Conservation (phyloP, 2,113 vertebrate genomes). For the Psophia crepitans region DNA sequence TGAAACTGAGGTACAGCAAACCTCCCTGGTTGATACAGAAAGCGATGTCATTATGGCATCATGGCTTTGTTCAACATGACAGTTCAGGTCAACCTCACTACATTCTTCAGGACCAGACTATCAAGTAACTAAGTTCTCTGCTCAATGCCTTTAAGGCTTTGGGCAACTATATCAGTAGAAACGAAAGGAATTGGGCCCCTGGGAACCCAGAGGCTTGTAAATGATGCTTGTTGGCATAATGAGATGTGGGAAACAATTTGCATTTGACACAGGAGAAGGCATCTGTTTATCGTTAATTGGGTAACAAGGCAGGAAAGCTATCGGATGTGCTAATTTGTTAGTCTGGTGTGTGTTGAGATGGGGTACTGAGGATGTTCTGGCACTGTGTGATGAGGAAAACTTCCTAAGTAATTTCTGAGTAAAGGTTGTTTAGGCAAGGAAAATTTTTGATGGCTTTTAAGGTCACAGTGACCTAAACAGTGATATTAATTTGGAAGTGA, state of each 20-base stretch:
- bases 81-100: not conserved
- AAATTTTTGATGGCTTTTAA: not conserved
- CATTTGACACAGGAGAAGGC: not conserved
- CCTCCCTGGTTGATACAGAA: not conserved
- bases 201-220: not conserved
- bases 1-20: not conserved
- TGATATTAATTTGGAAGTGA: not conserved
- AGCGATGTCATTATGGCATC: not conserved
- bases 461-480: not conserved
- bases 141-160: not conserved
- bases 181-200: not conserved
- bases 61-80: not conserved
- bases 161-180: not conserved
- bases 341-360: not conserved
- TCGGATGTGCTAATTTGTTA: not conserved
- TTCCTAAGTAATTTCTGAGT: not conserved
- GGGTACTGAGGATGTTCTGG: not conserved
- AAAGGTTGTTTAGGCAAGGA: not conserved
- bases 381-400: not conserved
- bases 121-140: not conserved
- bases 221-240: not conserved
- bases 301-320: not conserved
- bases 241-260: slow-evolving; percentile 13
- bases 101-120: not conserved
- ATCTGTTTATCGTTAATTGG: slow-evolving; percentile 21